Conservation (phyloP, 1,140 invertebrate species). For the Drosophila cardini region DNA sequence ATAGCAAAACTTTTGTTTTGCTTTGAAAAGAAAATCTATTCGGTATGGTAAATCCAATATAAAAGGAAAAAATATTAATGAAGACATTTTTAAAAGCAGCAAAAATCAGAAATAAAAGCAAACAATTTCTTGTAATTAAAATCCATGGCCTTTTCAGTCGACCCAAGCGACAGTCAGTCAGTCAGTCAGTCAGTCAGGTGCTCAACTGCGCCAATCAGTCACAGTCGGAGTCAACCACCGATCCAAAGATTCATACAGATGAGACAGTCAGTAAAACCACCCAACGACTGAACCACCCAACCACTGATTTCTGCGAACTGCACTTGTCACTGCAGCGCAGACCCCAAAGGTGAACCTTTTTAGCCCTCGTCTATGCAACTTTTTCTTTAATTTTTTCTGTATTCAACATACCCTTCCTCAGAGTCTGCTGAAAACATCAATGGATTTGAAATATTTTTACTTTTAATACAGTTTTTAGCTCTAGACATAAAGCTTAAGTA, state of each 20-base stretch:
- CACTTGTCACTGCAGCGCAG: conserved; percentile 71
- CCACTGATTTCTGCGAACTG: conserved; percentile 41
- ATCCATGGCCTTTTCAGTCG: conserved; percentile 77
- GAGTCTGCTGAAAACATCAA: neutral
- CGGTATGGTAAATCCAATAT: too few relatives aligned
- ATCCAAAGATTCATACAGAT: neutral
- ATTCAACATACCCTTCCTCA: neutral
- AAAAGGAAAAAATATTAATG: conserved; percentile 14
- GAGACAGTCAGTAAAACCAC: neutral
- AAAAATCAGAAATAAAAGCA: conserved; percentile 59
- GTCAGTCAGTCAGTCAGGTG: conserved; percentile 80
- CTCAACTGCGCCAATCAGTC: conserved; percentile 80
- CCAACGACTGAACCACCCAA: conserved; percentile 16
- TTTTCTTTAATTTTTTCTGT: neutral
- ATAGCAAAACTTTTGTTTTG: conserved; percentile 2
- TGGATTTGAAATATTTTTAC: neutral
- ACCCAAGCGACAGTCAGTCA: conserved; percentile 69
- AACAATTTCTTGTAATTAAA: conserved; percentile 82
- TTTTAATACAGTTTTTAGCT: too few relatives aligned
- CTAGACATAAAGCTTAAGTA: too few relatives aligned
- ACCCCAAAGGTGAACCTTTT: conserved; percentile 56
- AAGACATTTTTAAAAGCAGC: conserved; percentile 8
- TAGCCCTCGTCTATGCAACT: conserved; percentile 4
- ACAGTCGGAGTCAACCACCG: conserved; percentile 76
- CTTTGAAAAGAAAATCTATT: too few relatives aligned